Percentiles rank a stretch among this genome's conserved stretches.
Evolutionary conservation across 1,140 invertebrate species (phyloP).

Genomic region (Uloborus diversus): DNA sequence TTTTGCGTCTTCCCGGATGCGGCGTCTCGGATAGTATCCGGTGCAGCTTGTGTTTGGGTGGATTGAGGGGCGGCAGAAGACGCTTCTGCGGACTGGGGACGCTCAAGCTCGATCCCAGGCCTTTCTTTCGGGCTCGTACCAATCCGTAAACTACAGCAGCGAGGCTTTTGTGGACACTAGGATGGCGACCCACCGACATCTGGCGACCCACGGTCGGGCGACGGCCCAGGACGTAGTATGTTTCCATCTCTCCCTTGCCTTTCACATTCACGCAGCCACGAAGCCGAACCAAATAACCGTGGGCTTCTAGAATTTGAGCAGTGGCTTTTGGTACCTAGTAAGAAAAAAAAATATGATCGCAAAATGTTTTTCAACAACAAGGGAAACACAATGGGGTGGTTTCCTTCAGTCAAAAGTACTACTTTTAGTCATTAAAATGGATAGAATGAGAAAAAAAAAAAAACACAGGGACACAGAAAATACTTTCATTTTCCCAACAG

Average conservation of each 20-base stretch:
- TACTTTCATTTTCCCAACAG: no score
- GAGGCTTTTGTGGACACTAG: slow-evolving; percentile 73
- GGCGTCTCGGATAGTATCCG: slow-evolving; percentile 59
- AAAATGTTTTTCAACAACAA: no score
- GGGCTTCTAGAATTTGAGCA: slow-evolving; percentile 73
- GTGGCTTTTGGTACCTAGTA: slow-evolving; percentile 57
- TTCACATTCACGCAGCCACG: slow-evolving; percentile 89
- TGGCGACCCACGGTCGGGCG: slow-evolving; percentile 64
- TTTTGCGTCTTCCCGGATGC: slow-evolving; percentile 41
- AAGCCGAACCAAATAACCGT: slow-evolving; percentile 74
- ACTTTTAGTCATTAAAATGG: no score
- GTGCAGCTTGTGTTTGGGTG: slow-evolving; percentile 52
- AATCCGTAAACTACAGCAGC: slow-evolving; percentile 89
- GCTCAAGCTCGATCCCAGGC: slow-evolving; percentile 52
- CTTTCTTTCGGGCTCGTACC: slow-evolving; percentile 74
- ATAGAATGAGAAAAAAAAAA: no score
- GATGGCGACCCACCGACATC: slow-evolving; percentile 71
- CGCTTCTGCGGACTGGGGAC: slow-evolving; percentile 50
- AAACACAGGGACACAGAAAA: no score
- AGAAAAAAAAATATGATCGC: slow-evolving; percentile 58
- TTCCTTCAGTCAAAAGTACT: no score
- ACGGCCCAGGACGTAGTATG: slow-evolving; percentile 82
- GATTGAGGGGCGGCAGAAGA: slow-evolving; percentile 16
- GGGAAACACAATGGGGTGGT: no score
- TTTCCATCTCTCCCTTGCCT: slow-evolving; percentile 95